These are phyloP conservation scores for Meloidogyne hapla DNA, from an alignment of 1,140 invertebrate species.

Conservation along the genomic window DNA sequence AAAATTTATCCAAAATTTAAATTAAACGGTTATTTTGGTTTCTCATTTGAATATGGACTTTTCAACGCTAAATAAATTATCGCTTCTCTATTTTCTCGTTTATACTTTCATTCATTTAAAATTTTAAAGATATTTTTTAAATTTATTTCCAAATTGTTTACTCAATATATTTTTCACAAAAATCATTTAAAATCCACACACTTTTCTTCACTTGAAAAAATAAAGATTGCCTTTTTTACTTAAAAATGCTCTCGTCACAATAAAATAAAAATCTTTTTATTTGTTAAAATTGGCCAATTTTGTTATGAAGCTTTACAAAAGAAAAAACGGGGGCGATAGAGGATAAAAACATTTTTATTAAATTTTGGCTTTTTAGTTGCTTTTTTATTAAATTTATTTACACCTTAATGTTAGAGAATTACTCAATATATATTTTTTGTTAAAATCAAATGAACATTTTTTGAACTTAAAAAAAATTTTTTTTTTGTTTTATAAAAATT, in stretches of 20 bases:
- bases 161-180: background rate
- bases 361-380: background rate
- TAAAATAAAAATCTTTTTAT: background rate
- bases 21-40: no score
- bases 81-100: no score
- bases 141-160: background rate
- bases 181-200: background rate
- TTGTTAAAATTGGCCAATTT: conserved; percentile 3
- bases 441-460: background rate
- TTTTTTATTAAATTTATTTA: background rate
- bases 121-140: no score
- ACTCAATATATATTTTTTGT: background rate
- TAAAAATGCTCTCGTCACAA: background rate
- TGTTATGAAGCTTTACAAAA: conserved; percentile 1
- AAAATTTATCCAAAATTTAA: no score
- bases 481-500: background rate
- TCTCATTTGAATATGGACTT: no score
- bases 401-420: no score
- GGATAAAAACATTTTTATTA: background rate
- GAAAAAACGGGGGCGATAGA: background rate
- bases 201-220: background rate
- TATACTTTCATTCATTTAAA: no score
- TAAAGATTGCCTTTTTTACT: background rate
- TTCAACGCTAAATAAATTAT: no score
- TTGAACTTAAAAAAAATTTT: background rate